Evolutionary conservation across 2,888 invertebrate genomes (phyloP), one percentile per base, ranked within the genome.

Genomic region (Eilema depressum): DNA sequence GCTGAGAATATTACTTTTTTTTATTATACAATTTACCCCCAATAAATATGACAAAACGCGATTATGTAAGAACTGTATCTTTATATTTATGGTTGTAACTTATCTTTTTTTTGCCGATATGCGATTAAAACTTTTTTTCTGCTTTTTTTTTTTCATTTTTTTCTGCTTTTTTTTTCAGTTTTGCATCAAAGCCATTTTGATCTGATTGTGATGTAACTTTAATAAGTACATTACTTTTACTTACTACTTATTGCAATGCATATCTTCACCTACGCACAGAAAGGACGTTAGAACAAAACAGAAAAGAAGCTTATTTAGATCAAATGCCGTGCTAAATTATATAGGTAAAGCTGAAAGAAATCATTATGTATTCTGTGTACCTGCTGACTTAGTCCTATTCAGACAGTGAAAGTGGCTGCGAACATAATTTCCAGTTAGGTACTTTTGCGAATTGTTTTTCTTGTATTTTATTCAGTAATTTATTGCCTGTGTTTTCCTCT

Each of bases 361-460:
- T 59, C 26, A 59, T 59, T 59, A 26, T 3, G 17, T 59, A 59
- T 59, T 59, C 59, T 23, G 59, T 59, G 23, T 59, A 20, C 7
- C 20, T 20, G 7, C 47, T 47, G 47, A 47, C 47, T 47, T 47
- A 47, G 47, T 47, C 59, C 59, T 59, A 59, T 59, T 59, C 59
- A 59, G 59, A 59, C 26, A 59, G 59, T 26, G 59, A 59, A 59
- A 59, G 59, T 59, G 26, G 59, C 14, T 12, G 23, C 5, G 59
- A 28, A 28, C 14, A 59, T 28, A 59, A 20, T 59, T 59, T 59
- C 59, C 23, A 59, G 26, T 26, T 59, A 57, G n/a, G 8, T 1
- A 17, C 59, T 59, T 59, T 28, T 20, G 26, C 7, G 28, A 14
- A 59, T 59, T 59, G 59, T 59, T 59, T 59, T 26, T 59, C 28